Evolutionary conservation across 2,797 vertebrate species (phyloP).

Genomic region (Etheostoma perlongum): DNA sequence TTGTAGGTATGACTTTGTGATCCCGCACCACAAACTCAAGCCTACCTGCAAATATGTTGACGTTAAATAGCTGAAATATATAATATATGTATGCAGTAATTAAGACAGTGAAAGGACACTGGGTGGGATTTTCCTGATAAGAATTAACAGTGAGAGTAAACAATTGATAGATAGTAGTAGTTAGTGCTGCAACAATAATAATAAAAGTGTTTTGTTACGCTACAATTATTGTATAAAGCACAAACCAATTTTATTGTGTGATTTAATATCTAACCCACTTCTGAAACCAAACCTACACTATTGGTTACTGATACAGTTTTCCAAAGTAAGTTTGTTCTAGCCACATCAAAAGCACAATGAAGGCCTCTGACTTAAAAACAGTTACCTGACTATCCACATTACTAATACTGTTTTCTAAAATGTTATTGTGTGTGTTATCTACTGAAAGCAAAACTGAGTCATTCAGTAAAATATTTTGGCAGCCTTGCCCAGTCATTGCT

Average conservation of each 20-base stretch:
- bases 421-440: neutral
- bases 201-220: neutral
- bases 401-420: conserved; percentile 4
- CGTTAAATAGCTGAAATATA: conserved; percentile 5
- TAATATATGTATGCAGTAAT: no score
- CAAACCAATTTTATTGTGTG: neutral
- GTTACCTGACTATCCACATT: conserved; percentile 6
- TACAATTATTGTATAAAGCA: neutral
- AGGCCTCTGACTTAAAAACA: neutral
- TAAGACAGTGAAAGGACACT: no score
- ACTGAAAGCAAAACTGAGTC: conserved; percentile 8
- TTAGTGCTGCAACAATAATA: no score
- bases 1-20: conserved; percentile 36
- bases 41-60: conserved; percentile 35
- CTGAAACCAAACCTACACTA: neutral
- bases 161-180: no score
- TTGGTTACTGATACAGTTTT: neutral
- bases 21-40: conserved; percentile 14
- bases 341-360: conserved; percentile 14
- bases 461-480: conserved; percentile 4
- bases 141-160: no score
- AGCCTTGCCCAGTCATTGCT: neutral
- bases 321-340: neutral
- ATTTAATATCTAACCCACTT: neutral
- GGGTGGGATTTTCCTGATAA: no score